Evolutionary conservation across 2,888 invertebrate genomes (phyloP), one percentile per base, ranked within the genome.

Genomic region (Thera obeliscata): DNA sequence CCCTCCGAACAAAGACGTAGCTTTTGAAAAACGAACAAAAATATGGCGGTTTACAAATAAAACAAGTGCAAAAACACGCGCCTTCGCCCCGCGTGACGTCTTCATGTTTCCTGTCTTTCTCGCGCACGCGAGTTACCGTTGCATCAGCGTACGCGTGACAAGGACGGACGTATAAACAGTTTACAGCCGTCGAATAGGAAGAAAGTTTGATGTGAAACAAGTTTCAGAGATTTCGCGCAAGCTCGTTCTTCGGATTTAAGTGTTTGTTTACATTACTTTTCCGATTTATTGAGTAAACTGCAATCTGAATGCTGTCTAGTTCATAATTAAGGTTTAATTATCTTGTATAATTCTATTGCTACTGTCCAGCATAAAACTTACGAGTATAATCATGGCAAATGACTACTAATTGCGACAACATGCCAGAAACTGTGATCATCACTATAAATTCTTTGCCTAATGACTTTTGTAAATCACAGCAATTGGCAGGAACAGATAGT

Each of bases 1-100:
- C 86, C 87, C 85, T 82, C 58, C 63, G 90, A 92, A 93, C 93
- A 93, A 93, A 93, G 93, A 93, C 91, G 93, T 92, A 87, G 86
- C 88, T 80, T 83, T 79, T 81, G 86, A 86, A 87, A 90, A 86
- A 87, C 79, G 81, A 85, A 85, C 75, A 87, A 88, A 86, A 78
- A 72, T 64, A 73, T 73, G 75, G 74, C 74, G 74, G 79, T 63
- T 69, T 64, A 91, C 89, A 90, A 91, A 91, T 86, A 91, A 92
- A 92, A 90, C 90, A 91, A 93, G 91, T 90, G 91, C 88, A 91
- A 89, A 87, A 90, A 91, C 91, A 90, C 90, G 90, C 91, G 90
- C 90, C 88, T 89, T 84, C 87, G 87, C 88, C 82, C 88, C 85
- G 87, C 86, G 90, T 93, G 92, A 93, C 93, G 93, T 93, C 93